Base-by-base conservation (phyloP, 1,140 invertebrate genomes). In the Calephelis nemesis region DNA sequence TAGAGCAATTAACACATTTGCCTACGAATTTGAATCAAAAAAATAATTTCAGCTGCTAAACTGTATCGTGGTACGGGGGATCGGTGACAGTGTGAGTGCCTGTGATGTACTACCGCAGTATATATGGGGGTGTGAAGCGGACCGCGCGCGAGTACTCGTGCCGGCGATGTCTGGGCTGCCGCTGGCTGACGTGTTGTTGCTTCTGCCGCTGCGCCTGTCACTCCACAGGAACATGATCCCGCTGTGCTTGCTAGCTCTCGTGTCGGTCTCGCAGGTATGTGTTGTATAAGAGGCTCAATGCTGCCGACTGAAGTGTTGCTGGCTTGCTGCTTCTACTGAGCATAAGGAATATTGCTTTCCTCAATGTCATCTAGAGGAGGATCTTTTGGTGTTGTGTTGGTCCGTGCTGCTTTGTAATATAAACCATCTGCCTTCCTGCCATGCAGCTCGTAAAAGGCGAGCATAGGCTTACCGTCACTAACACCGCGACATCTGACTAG, bases 121-220 rank as follows among this genome's bases (percentile, higher is more conserved):
- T 86, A 86, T 74, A 82, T 65, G 69, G 10, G 2, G 11, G 39
- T 0, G 62, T 11, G 42, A 47, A 62, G 30, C 9, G 71, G 0
- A 15, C 58, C 69, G 74, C 79, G 74, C 83, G 84, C 74, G 78
- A 85, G 70, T 84, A 71, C 30, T 65, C 15, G 45, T 85, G 82
- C 65, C 67, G 70, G 13, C 79, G 81, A 40, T 82, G 83, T 66
- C 63, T 47, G 45, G 74, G 75, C 8, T 81, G 74, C 62, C 52
- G 72, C 30, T 78, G 77, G 78, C 63, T 83, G 39, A 39, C 69
- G 15, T 85, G 84, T 67, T 87, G 83, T 69, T 78, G 54, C 69
- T 65, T 40, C 4, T 84, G 78, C 65, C 78, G 76, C 64, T 84
- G 80, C 66, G 54, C 54, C 12, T 85, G 78, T 50, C 65, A 72